Conservation (phyloP, 2,113 vertebrate genomes). For the Xenopus tropicalis region UCB_Xtro_10.0 CM004448.2:40656001-40656500, state of each 20-base stretch:
- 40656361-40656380: slow-evolving; percentile 30
- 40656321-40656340: neutral
- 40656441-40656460: neutral
- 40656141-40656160: too few species aligned
- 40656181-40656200: slow-evolving; percentile 9
- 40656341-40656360: neutral
- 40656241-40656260: slow-evolving; percentile 5
- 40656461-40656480: slow-evolving; percentile 34
- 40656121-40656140: too few species aligned
- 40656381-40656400: slow-evolving; percentile 9
- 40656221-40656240: slow-evolving; percentile 4
- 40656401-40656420: slow-evolving; percentile 7
- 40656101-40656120: too few species aligned
- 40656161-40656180: too few species aligned
- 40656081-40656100: too few species aligned
- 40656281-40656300: slow-evolving; percentile 14
- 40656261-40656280: neutral
- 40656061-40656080: too few species aligned
- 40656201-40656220: slow-evolving; percentile 11
- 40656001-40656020: too few species aligned
- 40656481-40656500: slow-evolving; percentile 41
- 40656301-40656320: slow-evolving; percentile 31
- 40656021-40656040: too few species aligned
- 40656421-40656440: slow-evolving; percentile 21
- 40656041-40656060: too few species aligned